Percentiles rank a stretch among this genome's conserved stretches.
Evolutionary conservation across 1,140 invertebrate genomes (phyloP).

Genomic region (Penaeus chinensis): DNA sequence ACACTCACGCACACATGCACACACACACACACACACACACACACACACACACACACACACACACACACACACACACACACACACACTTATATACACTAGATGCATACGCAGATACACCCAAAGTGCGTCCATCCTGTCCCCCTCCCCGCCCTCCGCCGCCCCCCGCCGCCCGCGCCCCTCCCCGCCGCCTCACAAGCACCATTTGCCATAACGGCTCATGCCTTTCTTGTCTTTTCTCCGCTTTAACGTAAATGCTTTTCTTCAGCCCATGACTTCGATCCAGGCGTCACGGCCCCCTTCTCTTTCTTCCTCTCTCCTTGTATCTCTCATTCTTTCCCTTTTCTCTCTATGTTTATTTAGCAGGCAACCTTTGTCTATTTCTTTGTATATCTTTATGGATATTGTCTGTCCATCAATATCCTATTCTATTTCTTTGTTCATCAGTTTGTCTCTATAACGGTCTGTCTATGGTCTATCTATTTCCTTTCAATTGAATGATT

Average conservation of each 20-base stretch:
- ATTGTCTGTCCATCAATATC: not conserved
- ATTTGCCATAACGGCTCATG: not conserved
- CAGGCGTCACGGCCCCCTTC: not conserved
- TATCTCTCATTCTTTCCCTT: not conserved
- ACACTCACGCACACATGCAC: not conserved
- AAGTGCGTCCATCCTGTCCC: not conserved
- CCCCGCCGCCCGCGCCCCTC: too few species aligned
- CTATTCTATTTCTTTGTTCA: too few species aligned
- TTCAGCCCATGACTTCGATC: not conserved
- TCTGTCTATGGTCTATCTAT: too few species aligned
- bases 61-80: not conserved
- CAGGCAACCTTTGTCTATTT: not conserved
- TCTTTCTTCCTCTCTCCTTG: not conserved
- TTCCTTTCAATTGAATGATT: too few species aligned
- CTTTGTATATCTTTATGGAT: not conserved
- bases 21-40: not conserved
- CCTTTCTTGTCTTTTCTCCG: not conserved
- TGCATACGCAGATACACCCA: not conserved
- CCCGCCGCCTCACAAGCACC: too few species aligned
- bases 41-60: not conserved
- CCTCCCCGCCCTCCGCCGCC: too few species aligned
- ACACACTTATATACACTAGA: not conserved
- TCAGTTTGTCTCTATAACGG: too few species aligned
- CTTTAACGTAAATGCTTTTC: conserved; percentile 3
- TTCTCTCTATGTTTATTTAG: not conserved